These are phyloP conservation scores for Pemphredon lugubris DNA, from an alignment of 2,888 invertebrate species.

Conservation along the genomic window DNA sequence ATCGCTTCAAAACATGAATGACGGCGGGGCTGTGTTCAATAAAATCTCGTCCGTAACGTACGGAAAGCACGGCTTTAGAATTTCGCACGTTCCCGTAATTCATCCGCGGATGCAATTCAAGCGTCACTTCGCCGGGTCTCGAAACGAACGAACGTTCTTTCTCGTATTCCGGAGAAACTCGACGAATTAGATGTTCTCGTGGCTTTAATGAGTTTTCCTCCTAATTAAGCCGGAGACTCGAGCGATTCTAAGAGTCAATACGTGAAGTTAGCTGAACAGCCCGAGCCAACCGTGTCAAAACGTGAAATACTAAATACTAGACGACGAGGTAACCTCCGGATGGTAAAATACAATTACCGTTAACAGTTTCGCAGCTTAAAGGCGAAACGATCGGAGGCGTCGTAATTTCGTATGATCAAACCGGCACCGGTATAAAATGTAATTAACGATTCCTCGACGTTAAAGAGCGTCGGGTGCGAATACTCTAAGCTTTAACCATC, in stretches of 20 bases:
- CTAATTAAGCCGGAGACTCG: conserved; percentile 49
- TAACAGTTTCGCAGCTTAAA: conserved; percentile 43
- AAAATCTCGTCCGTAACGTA: background rate
- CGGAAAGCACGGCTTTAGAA: background rate
- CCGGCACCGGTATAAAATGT: conserved; percentile 35
- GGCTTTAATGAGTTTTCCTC: conserved; percentile 56
- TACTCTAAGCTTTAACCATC: no score
- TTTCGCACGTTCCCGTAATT: background rate
- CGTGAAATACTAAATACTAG: background rate
- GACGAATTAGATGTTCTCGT: conserved; percentile 42
- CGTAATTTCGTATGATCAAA: conserved; percentile 22
- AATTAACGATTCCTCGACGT: conserved; percentile 24
- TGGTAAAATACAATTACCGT: conserved; percentile 54
- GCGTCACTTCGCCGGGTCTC: conserved; percentile 4
- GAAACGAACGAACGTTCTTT: conserved; percentile 24
- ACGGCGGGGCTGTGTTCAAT: background rate
- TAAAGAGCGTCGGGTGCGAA: no score
- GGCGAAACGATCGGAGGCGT: conserved; percentile 28
- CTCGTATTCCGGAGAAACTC: conserved; percentile 4
- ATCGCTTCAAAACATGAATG: background rate
- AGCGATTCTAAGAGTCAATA: conserved; percentile 31
- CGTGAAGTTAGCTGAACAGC: conserved; percentile 34
- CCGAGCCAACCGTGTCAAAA: conserved; percentile 8
- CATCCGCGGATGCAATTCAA: background rate
- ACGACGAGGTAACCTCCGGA: conserved; percentile 33